These are phyloP conservation scores for Apodemus speciosus DNA, from an alignment of 2,113 vertebrate genomes.

Conservation along the genomic window DNA sequence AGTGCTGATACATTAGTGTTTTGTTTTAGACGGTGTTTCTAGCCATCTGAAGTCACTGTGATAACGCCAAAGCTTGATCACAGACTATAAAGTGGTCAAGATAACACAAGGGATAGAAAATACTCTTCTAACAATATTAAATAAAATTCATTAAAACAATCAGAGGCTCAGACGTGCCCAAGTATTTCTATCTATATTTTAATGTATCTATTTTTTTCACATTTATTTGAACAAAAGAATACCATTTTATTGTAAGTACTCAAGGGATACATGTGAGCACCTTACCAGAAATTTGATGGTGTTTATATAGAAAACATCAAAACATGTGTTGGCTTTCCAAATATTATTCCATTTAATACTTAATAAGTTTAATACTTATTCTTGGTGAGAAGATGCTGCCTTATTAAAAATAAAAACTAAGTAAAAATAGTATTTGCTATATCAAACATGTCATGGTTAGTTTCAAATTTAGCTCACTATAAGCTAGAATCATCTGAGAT, in stretches of 20 bases:
- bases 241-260: background rate
- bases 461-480: background rate
- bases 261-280: background rate
- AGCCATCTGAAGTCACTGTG: background rate
- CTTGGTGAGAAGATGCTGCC: background rate
- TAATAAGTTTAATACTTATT: conserved; percentile 19
- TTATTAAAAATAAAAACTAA: background rate
- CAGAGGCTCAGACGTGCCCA: background rate
- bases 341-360: background rate
- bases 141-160: background rate
- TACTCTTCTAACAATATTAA: background rate
- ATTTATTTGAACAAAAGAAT: background rate
- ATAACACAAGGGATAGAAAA: background rate
- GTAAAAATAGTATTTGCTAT: conserved; percentile 1
- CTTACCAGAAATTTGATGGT: conserved; percentile 1
- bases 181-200: background rate
- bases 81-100: background rate
- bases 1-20: background rate
- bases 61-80: background rate
- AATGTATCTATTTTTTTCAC: background rate
- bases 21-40: background rate
- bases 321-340: conserved; percentile 10
- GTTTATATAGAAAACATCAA: conserved; percentile 16
- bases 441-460: background rate
- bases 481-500: background rate